Percentiles rank a stretch among this genome's conserved stretches.
phyloP scores from a whole-genome alignment of 2,888 invertebrate genomes.

The Dysmachus trigonus region DNA sequence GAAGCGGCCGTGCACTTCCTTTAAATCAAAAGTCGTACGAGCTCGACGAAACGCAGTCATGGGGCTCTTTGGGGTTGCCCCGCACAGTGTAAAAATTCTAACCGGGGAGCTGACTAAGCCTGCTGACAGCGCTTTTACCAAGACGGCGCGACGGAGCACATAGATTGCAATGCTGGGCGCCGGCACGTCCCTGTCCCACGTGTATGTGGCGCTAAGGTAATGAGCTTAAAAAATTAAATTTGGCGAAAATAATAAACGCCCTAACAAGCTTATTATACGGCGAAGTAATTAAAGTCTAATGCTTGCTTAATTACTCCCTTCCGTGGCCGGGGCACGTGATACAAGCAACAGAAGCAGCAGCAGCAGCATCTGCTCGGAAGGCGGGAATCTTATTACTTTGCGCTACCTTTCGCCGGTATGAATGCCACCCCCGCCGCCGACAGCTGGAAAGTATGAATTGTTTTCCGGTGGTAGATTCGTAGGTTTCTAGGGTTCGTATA shows the following conservation, averaged over 20 bases:
- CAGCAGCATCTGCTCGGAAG: constrained; percentile 6
- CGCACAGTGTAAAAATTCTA: background rate
- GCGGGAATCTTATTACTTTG: constrained; percentile 44
- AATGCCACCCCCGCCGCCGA: background rate
- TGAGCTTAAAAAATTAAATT: constrained; percentile 39
- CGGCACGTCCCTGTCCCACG: background rate
- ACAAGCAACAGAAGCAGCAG: too few relatives aligned
- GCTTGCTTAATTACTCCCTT: constrained; percentile 46
- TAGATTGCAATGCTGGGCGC: background rate
- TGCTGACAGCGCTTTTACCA: background rate
- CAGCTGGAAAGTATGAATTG: constrained; percentile 25
- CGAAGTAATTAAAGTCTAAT: constrained; percentile 49
- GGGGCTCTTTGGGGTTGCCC: background rate
- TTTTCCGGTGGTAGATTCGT: background rate
- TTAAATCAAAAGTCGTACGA: background rate
- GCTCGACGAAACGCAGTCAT: background rate
- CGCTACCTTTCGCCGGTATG: background rate
- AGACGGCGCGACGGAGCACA: background rate
- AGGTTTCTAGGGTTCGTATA: background rate
- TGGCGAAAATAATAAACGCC: constrained; percentile 39
- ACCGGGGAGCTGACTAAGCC: background rate
- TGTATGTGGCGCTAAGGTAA: constrained; percentile 21
- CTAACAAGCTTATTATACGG: constrained; percentile 46
- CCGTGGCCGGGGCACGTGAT: constrained; percentile 33
- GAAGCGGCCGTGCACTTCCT: background rate